Base-by-base conservation (phyloP, 2,113 vertebrate species). In the Chionis minor region DNA sequence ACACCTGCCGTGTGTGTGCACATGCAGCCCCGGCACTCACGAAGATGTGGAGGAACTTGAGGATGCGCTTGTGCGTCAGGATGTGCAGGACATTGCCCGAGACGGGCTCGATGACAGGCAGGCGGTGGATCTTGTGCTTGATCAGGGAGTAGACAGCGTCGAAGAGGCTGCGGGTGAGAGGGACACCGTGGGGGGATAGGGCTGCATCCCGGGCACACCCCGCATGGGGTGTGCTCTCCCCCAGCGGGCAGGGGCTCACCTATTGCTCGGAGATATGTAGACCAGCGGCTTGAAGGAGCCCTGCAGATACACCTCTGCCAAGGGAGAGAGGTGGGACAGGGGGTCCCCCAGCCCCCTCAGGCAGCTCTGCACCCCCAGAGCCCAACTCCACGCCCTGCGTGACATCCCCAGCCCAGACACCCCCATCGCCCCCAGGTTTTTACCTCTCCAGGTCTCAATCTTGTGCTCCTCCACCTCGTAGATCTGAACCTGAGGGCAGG, bases 381-480 rank as follows among this genome's bases (percentile, higher is more conserved):
- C 24, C 44, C 52, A 17, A 23, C 49, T 80, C 80, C 24, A 22
- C 2, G 16, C 27, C 33, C 30, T n/a, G 19, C 0, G 1, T 1
- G 2, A 44, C 18, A 45, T 12, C 23, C 51, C 75, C 51, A 23
- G 44, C 23, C 66, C 65, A 81, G 51, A 12, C 47, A 38, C 11
- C 9, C 40, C 21, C 22, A 49, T 40, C 4, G 0, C 4, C 4
- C 16, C 14, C 12, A 2, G 3, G 2, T 9, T 97, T 92, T 98
- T 95, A 99, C 99, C 99, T 99, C 99, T 98, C 99, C 99, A 99
- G 40, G 99, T 99, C 96, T 99, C 99, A n/a, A 99, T 99, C 97
- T 99, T 99, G 97, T 99, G 99, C 54, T 98, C 98, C 95, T 99
- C 99, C 93, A 99, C 97, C 96, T 99, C 99, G 1, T 99, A 99